Percentiles rank a stretch among this genome's conserved stretches.
Evolutionary conservation across 2,113 vertebrate species (phyloP).

Genomic region (Indicator indicator): DNA sequence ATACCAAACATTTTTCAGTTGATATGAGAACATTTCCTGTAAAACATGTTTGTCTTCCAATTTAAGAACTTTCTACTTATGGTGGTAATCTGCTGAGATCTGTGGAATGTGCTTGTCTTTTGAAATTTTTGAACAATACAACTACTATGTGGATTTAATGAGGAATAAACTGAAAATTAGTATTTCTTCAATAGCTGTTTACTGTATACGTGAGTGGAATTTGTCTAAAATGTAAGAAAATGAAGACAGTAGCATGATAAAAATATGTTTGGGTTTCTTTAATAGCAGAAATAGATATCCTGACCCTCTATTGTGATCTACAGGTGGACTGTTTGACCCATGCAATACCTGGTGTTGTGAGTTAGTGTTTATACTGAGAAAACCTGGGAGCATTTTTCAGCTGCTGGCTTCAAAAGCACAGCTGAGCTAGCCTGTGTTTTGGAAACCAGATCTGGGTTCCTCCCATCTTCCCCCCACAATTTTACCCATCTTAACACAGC

Average conservation of each 20-base stretch:
- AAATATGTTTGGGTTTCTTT: not conserved
- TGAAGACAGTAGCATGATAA: not conserved
- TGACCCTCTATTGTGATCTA: not conserved
- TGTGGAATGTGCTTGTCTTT: conserved; percentile 48
- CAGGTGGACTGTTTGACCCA: not conserved
- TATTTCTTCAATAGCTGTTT: not conserved
- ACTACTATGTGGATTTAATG: not conserved
- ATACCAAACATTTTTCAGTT: conserved; percentile 55
- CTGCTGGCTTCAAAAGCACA: not conserved
- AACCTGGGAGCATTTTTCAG: not conserved
- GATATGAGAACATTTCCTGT: conserved; percentile 58
- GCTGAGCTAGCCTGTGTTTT: not conserved
- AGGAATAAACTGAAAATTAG: not conserved
- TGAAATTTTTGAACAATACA: conserved; percentile 23
- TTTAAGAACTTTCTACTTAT: conserved; percentile 13
- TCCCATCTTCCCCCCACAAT: not conserved
- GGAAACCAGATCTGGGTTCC: not conserved
- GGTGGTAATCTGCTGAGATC: conserved; percentile 29
- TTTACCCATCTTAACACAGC: not conserved
- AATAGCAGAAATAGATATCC: not conserved
- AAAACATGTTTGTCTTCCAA: conserved; percentile 41
- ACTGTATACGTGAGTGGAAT: not conserved
- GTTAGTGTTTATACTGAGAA: not conserved
- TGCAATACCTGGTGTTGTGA: not conserved
- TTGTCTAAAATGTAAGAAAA: not conserved